phyloP scores from a whole-genome alignment of 2,113 vertebrate genomes.

The Rhinogobius similis region DNA sequence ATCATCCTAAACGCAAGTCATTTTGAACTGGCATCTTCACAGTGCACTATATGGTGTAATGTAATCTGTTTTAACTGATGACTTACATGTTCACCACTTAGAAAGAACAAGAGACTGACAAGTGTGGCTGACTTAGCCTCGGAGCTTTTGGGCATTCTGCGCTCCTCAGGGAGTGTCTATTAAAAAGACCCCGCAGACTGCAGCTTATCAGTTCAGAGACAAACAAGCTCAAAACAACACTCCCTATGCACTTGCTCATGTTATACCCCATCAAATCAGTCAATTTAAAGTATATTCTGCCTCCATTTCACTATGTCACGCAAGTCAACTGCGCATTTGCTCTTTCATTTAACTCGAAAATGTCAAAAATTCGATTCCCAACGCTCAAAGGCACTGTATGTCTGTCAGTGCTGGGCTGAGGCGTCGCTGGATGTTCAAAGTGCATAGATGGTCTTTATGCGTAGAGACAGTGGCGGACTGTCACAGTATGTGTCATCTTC shows the following conservation, averaged over 20 bases:
- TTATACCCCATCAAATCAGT: constrained; percentile 22
- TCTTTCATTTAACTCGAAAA: constrained; percentile 43
- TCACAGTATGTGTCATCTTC: constrained; percentile 67
- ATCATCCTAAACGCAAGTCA: background rate
- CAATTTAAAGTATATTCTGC: constrained; percentile 17
- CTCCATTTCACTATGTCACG: constrained; percentile 21
- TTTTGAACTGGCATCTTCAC: background rate
- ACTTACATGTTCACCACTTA: constrained; percentile 18
- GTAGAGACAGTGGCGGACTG: constrained; percentile 67
- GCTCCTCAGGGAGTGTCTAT: constrained; percentile 53
- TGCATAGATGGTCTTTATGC: constrained; percentile 47
- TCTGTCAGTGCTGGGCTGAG: constrained; percentile 14
- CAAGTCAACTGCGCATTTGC: constrained; percentile 33
- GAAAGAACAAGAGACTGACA: constrained; percentile 39
- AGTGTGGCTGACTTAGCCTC: constrained; percentile 37
- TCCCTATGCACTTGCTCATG: constrained; percentile 23
- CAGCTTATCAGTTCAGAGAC: constrained; percentile 42
- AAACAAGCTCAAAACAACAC: constrained; percentile 29
- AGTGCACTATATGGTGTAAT: constrained; percentile 13
- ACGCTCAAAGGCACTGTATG: constrained; percentile 22
- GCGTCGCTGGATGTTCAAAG: constrained; percentile 39
- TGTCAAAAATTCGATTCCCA: constrained; percentile 45
- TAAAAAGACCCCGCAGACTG: constrained; percentile 53
- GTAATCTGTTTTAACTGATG: constrained; percentile 19
- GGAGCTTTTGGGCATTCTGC: constrained; percentile 37